Percentiles rank a stretch among this genome's conserved stretches.
These are phyloP conservation scores for Hypolimnas misippus DNA, from an alignment of 2,888 invertebrate species.

Conservation along the genomic window DNA sequence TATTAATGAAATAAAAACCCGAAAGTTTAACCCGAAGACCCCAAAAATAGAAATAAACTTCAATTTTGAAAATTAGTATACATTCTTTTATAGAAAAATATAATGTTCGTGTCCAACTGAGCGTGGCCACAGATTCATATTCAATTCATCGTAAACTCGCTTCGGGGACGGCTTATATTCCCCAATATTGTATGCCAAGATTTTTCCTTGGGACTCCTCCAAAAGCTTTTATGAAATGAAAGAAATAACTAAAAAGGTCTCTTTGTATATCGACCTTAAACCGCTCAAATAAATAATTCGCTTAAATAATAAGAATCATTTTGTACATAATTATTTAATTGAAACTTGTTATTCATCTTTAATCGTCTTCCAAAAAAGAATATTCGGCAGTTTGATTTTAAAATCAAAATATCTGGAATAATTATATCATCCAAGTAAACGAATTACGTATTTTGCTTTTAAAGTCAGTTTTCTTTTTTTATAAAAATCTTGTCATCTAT, in stretches of 20 bases:
- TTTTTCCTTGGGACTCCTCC: slow-evolving; percentile 25
- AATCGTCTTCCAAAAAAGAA: too few species aligned
- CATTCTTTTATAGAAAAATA: not conserved
- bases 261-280: slow-evolving; percentile 15
- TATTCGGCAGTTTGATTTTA: too few species aligned
- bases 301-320: not conserved
- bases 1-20: too few species aligned
- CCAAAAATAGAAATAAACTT: too few species aligned
- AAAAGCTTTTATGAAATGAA: slow-evolving; percentile 22
- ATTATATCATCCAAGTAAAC: too few species aligned
- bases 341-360: not conserved
- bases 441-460: too few species aligned
- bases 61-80: too few species aligned
- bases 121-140: not conserved
- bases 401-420: too few species aligned
- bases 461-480: too few species aligned
- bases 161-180: not conserved
- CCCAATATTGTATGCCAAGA: slow-evolving; percentile 24
- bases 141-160: slow-evolving; percentile 12
- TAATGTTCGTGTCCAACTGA: not conserved
- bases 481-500: too few species aligned
- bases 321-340: not conserved
- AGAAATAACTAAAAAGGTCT: slow-evolving; percentile 17
- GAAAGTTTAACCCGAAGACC: too few species aligned
- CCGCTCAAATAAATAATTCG: not conserved